These are phyloP conservation scores for Zoanthus solanderi DNA, from an alignment of 92 coral and sea anemone species.

Conservation along the genomic window DNA sequence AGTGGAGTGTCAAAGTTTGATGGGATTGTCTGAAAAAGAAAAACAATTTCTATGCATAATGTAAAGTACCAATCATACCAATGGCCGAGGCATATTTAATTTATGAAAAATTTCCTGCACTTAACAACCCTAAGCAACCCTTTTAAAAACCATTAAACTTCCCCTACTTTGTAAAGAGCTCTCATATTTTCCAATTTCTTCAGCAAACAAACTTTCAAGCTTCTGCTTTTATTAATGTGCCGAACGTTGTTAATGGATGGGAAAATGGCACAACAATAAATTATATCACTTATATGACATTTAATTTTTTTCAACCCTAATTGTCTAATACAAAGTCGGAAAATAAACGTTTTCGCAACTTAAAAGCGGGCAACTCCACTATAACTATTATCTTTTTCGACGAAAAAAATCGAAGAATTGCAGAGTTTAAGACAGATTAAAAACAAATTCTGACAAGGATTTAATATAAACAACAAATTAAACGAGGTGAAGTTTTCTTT, in stretches of 20 bases:
- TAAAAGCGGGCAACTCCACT: neutral
- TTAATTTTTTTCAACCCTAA: neutral
- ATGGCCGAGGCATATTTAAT: slow-evolving; percentile 18
- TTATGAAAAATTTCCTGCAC: slow-evolving; percentile 40
- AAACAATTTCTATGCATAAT: slow-evolving; percentile 29
- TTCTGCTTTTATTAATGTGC: slow-evolving; percentile 26
- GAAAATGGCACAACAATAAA: slow-evolving; percentile 26
- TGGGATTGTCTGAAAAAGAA: slow-evolving; percentile 17
- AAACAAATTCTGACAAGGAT: slow-evolving; percentile 13
- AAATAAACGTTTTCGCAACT: neutral
- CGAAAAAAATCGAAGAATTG: slow-evolving; percentile 20
- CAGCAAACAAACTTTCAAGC: slow-evolving; percentile 32
- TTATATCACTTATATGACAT: slow-evolving; percentile 12
- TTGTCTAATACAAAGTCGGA: neutral
- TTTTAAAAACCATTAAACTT: slow-evolving; percentile 39
- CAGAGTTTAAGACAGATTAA: slow-evolving; percentile 15
- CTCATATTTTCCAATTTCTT: slow-evolving; percentile 38
- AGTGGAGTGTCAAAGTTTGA: slow-evolving; percentile 35
- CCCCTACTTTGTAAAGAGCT: slow-evolving; percentile 39
- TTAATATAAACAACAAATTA: neutral
- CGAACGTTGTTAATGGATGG: slow-evolving; percentile 35
- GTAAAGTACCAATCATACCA: slow-evolving; percentile 13
- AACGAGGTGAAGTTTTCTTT: slow-evolving; percentile 5
- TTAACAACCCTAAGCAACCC: slow-evolving; percentile 38
- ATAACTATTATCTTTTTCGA: neutral